Conservation (phyloP, 2,113 vertebrate genomes). For the Dicentrarchus labrax region DNA sequence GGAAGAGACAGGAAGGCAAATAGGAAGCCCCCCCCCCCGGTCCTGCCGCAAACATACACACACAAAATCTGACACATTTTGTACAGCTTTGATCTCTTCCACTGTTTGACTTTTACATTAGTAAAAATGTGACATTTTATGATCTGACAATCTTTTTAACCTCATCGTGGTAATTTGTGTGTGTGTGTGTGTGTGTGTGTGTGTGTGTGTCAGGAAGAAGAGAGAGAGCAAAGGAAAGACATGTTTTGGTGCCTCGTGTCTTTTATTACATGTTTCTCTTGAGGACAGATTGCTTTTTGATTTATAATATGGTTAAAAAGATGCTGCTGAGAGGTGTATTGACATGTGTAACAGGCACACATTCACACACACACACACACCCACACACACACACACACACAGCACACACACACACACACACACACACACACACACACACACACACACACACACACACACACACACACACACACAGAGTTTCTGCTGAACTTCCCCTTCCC, state of each 20-base stretch:
- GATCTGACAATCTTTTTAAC: slow-evolving; percentile 33
- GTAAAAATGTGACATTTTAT: slow-evolving; percentile 55
- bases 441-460: slow-evolving; percentile 3
- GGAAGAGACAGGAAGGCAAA: slow-evolving; percentile 59
- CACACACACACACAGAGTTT: not conserved
- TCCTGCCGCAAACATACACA: slow-evolving; percentile 36
- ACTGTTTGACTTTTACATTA: slow-evolving; percentile 61
- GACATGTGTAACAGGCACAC: slow-evolving; percentile 2
- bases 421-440: not conserved
- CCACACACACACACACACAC: not conserved
- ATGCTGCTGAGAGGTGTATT: not conserved
- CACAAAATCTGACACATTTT: slow-evolving; percentile 51
- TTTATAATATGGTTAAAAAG: not conserved
- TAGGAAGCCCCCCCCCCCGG: slow-evolving; percentile 19
- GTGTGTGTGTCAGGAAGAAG: slow-evolving; percentile 1
- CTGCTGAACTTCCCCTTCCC: slow-evolving; percentile 15
- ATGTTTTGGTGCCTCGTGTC: not conserved
- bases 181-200: not conserved
- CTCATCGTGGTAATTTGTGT: slow-evolving; percentile 25
- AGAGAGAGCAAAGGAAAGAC: not conserved
- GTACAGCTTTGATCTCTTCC: slow-evolving; percentile 66
- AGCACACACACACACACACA: not conserved
- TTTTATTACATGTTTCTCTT: slow-evolving; percentile 35
- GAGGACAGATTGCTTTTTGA: slow-evolving; percentile 8
- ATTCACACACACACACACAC: slow-evolving; percentile 2